A percentile compares a stretch with the other conserved stretches of the same genome.
Conservation (phyloP, 2,888 invertebrate species). For the Platycheirus rosarum region DNA sequence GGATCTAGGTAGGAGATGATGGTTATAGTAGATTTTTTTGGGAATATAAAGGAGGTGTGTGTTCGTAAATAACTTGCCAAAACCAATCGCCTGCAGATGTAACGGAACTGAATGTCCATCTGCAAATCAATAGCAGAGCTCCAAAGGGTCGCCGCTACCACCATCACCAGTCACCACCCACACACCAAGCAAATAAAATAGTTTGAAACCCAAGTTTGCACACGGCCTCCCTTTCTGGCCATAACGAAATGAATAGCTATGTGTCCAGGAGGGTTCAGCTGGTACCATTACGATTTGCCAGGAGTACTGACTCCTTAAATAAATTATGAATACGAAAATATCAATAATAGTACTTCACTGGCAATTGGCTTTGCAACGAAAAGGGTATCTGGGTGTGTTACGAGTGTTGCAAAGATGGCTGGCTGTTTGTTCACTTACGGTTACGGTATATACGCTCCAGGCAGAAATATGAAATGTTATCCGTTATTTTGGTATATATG, state of each 20-base stretch:
- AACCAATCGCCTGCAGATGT: conserved; percentile 73
- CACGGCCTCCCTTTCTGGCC: conserved; percentile 8
- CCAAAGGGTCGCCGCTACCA: too few relatives aligned
- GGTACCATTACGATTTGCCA: conserved; percentile 25
- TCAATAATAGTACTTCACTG: conserved; percentile 72
- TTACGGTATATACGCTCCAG: conserved; percentile 19
- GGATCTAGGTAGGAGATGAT: neutral
- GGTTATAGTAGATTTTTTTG: too few relatives aligned
- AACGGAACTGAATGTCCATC: conserved; percentile 62
- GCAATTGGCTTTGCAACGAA: conserved; percentile 54
- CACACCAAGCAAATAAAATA: conserved; percentile 23
- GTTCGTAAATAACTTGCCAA: conserved; percentile 69
- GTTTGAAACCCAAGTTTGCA: neutral
- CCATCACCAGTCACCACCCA: conserved; percentile 26
- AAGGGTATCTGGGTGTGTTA: conserved; percentile 5
- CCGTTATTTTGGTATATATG: too few relatives aligned
- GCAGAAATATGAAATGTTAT: conserved; percentile 54
- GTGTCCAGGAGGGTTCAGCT: conserved; percentile 61
- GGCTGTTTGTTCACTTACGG: conserved; percentile 21
- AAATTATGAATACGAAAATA: conserved; percentile 74
- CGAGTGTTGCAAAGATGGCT: conserved; percentile 1
- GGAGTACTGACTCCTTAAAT: conserved; percentile 55
- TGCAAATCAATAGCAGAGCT: conserved; percentile 58
- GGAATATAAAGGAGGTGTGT: conserved; percentile 42
- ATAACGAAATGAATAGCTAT: conserved; percentile 61